Percentiles rank a stretch among this genome's conserved stretches.
phyloP scores from a whole-genome alignment of 2,888 invertebrate species.

The Cerastis rubricosa region DNA sequence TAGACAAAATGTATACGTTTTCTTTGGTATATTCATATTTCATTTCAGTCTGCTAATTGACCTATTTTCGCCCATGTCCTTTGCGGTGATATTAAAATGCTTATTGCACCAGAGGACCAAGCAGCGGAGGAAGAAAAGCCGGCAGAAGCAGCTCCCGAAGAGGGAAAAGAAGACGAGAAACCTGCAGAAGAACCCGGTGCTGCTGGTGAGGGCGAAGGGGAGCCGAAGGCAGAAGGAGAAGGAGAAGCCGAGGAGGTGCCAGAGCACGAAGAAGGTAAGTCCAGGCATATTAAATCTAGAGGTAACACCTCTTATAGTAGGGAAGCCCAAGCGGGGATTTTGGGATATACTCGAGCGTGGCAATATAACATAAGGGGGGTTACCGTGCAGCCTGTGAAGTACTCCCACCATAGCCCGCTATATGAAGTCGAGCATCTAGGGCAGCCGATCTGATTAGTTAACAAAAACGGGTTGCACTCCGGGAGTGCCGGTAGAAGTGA shows the following conservation, averaged over 20 bases:
- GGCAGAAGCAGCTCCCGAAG: background rate
- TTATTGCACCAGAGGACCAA: constrained; percentile 30
- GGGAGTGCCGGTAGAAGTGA: too few relatives aligned
- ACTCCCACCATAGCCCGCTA: too few relatives aligned
- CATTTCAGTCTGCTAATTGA: background rate
- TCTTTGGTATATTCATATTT: background rate
- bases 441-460: too few relatives aligned
- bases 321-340: too few relatives aligned
- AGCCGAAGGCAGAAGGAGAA: constrained; percentile 61
- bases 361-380: too few relatives aligned
- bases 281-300: background rate
- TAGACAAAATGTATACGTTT: too few relatives aligned
- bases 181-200: constrained; percentile 63
- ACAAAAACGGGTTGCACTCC: too few relatives aligned
- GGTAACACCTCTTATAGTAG: background rate
- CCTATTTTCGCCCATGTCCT: background rate
- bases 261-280: constrained; percentile 75
- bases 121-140: constrained; percentile 38
- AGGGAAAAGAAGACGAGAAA: constrained; percentile 52
- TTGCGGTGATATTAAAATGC: background rate
- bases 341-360: too few relatives aligned
- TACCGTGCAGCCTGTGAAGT: too few relatives aligned
- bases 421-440: too few relatives aligned
- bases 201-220: constrained; percentile 33
- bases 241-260: constrained; percentile 73